These are phyloP conservation scores for Cryptotis parvus DNA, from an alignment of 2,113 vertebrate genomes.

Conservation along the genomic window DNA sequence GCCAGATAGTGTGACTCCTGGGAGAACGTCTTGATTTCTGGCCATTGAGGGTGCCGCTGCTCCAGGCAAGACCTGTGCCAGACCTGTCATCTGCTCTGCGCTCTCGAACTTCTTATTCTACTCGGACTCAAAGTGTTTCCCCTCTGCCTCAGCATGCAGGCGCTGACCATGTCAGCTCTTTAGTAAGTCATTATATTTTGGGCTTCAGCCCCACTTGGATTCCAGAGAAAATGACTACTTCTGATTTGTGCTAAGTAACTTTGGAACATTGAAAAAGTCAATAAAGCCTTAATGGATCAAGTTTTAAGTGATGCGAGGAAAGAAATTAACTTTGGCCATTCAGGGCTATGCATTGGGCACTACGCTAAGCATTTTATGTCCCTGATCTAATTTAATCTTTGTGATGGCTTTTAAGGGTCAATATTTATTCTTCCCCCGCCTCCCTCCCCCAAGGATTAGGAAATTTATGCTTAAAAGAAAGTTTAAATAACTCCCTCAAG, in stretches of 20 bases:
- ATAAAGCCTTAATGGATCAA: background rate
- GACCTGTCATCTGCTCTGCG: background rate
- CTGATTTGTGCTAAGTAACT: conserved; percentile 31
- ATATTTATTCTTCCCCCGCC: conserved; percentile 40
- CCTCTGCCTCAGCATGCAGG: background rate
- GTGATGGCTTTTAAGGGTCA: conserved; percentile 49
- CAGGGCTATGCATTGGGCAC: background rate
- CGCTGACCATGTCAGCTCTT: background rate
- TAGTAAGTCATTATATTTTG: conserved; percentile 13
- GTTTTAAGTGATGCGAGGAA: conserved; percentile 36
- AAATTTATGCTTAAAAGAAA: conserved; percentile 61
- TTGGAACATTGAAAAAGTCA: conserved; percentile 60
- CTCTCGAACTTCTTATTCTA: conserved; percentile 2
- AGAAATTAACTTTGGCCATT: background rate
- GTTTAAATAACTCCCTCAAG: conserved; percentile 17
- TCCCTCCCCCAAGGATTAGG: conserved; percentile 58
- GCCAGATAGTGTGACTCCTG: conserved; percentile 12
- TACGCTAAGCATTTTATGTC: background rate
- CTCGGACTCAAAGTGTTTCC: background rate
- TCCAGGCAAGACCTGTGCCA: background rate
- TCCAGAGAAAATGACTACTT: conserved; percentile 4
- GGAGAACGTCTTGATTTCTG: conserved; percentile 36
- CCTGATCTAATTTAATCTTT: conserved; percentile 39
- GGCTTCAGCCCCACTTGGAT: background rate
- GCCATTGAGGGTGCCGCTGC: background rate